Percentiles rank a stretch among this genome's conserved stretches.
These are phyloP conservation scores for Salpingus planirostris DNA, from an alignment of 2,888 invertebrate species.

Conservation along the genomic window DNA sequence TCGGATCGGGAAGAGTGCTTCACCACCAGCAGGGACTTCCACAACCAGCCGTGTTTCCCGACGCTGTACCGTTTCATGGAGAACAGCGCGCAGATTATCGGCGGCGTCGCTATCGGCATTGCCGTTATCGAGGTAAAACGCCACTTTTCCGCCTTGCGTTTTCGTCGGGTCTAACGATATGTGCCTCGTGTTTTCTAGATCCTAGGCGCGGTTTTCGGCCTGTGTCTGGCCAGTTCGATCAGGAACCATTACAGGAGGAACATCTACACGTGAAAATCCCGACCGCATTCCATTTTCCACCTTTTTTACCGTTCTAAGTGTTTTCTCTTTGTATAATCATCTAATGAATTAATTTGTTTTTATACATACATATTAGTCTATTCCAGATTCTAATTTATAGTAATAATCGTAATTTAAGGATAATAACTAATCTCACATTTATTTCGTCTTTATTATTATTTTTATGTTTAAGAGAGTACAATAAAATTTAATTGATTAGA, in stretches of 20 bases:
- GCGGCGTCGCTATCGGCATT: conserved; percentile 58
- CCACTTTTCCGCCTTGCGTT: too few species aligned
- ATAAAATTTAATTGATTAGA: not conserved
- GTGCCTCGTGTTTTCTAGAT: conserved; percentile 52
- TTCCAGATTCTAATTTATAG: too few species aligned
- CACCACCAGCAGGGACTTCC: conserved; percentile 19
- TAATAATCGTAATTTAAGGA: too few species aligned
- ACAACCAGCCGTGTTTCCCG: conserved; percentile 43
- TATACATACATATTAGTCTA: too few species aligned
- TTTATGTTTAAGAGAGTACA: too few species aligned
- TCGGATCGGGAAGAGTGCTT: conserved; percentile 19
- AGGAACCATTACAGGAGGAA: conserved; percentile 67
- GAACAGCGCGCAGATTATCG: conserved; percentile 49
- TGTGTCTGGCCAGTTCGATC: conserved; percentile 79
- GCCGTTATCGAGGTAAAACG: conserved; percentile 58
- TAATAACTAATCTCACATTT: too few species aligned
- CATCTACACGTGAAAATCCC: conserved; percentile 17
- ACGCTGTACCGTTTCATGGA: conserved; percentile 39
- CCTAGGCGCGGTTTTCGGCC: conserved; percentile 70
- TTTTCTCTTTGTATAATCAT: too few species aligned
- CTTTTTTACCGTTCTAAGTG: too few species aligned
- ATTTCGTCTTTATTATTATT: too few species aligned
- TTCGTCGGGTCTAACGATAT: too few species aligned
- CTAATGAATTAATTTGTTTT: too few species aligned
- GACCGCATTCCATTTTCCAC: too few species aligned